phyloP scores from a whole-genome alignment of 2,888 invertebrate genomes.

The Andrena bicolor region DNA sequence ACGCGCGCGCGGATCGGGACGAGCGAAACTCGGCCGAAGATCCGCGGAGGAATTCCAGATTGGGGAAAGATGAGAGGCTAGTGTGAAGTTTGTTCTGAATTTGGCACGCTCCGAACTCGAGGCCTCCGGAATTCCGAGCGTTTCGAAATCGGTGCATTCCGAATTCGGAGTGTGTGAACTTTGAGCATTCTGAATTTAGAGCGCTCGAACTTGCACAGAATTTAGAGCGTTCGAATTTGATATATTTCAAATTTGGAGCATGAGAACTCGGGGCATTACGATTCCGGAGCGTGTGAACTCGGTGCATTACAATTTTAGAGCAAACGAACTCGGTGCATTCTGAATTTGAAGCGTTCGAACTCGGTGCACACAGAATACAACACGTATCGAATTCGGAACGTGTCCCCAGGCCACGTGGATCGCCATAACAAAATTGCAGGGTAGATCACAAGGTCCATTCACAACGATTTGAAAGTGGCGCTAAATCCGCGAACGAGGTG shows the following conservation, averaged over 20 bases:
- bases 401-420: background rate
- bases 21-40: conserved; percentile 20
- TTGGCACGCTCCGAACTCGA: background rate
- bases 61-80: background rate
- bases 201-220: too few relatives aligned
- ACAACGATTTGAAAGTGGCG: background rate
- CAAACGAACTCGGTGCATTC: background rate
- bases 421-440: background rate
- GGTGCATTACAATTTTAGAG: too few relatives aligned
- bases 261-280: too few relatives aligned
- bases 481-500: conserved; percentile 30
- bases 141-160: background rate
- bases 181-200: background rate
- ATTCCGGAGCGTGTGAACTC: too few relatives aligned
- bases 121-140: background rate
- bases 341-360: background rate
- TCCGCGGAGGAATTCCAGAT: conserved; percentile 26
- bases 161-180: background rate
- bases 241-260: background rate
- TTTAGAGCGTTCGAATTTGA: background rate
- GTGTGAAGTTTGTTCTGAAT: background rate
- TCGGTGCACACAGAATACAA: background rate
- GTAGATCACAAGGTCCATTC: background rate
- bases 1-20: conserved; percentile 9
- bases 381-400: background rate